These are phyloP conservation scores for Caerostris darwini DNA, from an alignment of 1,140 invertebrate species.

Conservation along the genomic window DNA sequence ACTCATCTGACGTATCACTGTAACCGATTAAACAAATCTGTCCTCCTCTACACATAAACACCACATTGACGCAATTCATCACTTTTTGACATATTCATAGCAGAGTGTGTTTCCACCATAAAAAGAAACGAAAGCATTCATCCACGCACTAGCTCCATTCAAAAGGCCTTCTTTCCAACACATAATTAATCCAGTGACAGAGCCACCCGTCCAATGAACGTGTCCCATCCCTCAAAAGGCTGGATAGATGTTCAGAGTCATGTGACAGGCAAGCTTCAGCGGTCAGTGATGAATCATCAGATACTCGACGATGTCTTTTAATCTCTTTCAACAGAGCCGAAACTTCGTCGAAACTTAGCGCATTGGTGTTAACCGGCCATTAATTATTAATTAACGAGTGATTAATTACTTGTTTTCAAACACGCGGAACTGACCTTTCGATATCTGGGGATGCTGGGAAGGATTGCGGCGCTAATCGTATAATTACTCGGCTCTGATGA, in stretches of 20 bases:
- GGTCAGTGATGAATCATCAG: slow-evolving; percentile 34
- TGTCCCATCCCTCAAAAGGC: background rate
- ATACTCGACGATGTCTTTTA: slow-evolving; percentile 55
- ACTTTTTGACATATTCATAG: too few species aligned
- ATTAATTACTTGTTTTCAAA: slow-evolving; percentile 66
- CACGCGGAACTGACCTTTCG: slow-evolving; percentile 50
- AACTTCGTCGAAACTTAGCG: background rate
- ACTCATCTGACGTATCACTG: too few species aligned
- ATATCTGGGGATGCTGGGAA: slow-evolving; percentile 16
- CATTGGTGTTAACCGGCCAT: slow-evolving; percentile 51
- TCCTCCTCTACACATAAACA: too few species aligned
- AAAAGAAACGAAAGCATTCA: too few species aligned
- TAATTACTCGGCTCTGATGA: slow-evolving; percentile 29
- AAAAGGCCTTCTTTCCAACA: background rate
- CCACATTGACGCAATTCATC: too few species aligned
- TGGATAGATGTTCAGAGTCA: background rate
- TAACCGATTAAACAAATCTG: too few species aligned
- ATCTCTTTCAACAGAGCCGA: slow-evolving; percentile 13
- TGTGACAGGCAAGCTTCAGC: background rate
- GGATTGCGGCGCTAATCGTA: slow-evolving; percentile 3
- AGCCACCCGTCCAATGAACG: background rate
- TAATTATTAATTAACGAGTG: slow-evolving; percentile 70
- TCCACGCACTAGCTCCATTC: too few species aligned
- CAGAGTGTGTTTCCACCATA: too few species aligned
- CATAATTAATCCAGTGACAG: slow-evolving; percentile 15